phyloP scores from a whole-genome alignment of 2,113 vertebrate species.

The Lontra canadensis region DNA sequence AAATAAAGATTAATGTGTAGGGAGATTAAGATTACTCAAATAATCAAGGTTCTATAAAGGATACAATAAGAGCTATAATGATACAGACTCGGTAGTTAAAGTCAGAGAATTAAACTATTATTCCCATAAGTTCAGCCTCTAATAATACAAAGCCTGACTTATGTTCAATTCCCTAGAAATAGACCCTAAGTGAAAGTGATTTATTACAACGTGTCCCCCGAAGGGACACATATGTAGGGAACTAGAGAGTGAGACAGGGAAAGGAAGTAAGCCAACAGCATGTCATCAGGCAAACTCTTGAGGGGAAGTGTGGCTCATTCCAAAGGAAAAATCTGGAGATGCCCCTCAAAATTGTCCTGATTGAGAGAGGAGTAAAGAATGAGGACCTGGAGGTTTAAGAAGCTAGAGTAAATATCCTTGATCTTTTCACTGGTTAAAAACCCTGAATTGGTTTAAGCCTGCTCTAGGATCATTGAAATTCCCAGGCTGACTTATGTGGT shows the following conservation, averaged over 20 bases:
- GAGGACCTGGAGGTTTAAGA: neutral
- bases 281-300: neutral
- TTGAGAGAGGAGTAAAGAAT: fast-evolving
- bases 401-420: neutral
- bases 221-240: neutral
- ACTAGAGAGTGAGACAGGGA: neutral
- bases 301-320: neutral
- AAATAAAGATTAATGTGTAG: neutral
- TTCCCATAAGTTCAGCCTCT: neutral
- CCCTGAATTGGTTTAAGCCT: neutral
- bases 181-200: neutral
- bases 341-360: too few species aligned
- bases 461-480: neutral
- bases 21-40: neutral
- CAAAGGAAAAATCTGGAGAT: neutral
- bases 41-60: neutral
- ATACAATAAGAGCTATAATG: neutral
- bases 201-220: neutral
- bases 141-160: neutral
- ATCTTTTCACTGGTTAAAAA: neutral
- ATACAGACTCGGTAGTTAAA: neutral
- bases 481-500: neutral
- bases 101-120: neutral
- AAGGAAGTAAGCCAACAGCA: neutral
- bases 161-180: neutral